phyloP scores from a whole-genome alignment of 2,888 invertebrate genomes.

The Agrilus biguttatus region DNA sequence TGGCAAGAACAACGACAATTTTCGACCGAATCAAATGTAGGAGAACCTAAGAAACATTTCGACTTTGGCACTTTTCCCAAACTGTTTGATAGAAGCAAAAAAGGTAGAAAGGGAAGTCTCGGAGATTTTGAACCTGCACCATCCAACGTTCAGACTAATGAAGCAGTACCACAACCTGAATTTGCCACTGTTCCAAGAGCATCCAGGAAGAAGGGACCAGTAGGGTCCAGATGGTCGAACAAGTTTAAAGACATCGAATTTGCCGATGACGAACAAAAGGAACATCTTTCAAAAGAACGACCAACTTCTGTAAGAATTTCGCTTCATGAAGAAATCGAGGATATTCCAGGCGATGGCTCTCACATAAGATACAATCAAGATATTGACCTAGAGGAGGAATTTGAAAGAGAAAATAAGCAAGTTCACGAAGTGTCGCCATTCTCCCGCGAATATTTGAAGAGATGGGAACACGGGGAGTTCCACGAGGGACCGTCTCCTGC shows the following conservation, averaged over 20 bases:
- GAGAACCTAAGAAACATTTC: slow-evolving; percentile 44
- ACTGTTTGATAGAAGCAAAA: slow-evolving; percentile 36
- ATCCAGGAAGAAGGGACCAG: slow-evolving; percentile 34
- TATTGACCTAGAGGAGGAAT: slow-evolving; percentile 36
- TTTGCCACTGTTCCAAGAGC: slow-evolving; percentile 51
- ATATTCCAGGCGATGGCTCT: slow-evolving; percentile 15
- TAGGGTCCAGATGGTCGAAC: slow-evolving; percentile 35
- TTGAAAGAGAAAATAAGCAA: slow-evolving; percentile 37
- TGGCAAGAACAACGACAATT: slow-evolving; percentile 25
- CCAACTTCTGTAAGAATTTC: slow-evolving; percentile 23
- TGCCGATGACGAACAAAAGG: slow-evolving; percentile 21
- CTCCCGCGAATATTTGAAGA: slow-evolving; percentile 23
- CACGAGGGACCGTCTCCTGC: slow-evolving; percentile 11
- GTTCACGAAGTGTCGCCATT: slow-evolving; percentile 30
- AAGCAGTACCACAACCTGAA: slow-evolving; percentile 46
- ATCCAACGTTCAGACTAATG: slow-evolving; percentile 39
- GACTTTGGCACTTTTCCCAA: slow-evolving; percentile 69
- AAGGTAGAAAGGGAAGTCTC: slow-evolving; percentile 27
- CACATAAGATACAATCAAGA: slow-evolving; percentile 27
- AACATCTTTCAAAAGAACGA: slow-evolving; percentile 14
- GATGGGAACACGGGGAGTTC: slow-evolving; percentile 30
- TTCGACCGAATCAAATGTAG: slow-evolving; percentile 37
- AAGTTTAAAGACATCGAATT: slow-evolving; percentile 21
- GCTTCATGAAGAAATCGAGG: slow-evolving; percentile 25
- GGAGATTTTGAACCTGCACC: slow-evolving; percentile 29